phyloP scores from a whole-genome alignment of 2,113 vertebrate genomes.

The Hiodon alosoides region DNA sequence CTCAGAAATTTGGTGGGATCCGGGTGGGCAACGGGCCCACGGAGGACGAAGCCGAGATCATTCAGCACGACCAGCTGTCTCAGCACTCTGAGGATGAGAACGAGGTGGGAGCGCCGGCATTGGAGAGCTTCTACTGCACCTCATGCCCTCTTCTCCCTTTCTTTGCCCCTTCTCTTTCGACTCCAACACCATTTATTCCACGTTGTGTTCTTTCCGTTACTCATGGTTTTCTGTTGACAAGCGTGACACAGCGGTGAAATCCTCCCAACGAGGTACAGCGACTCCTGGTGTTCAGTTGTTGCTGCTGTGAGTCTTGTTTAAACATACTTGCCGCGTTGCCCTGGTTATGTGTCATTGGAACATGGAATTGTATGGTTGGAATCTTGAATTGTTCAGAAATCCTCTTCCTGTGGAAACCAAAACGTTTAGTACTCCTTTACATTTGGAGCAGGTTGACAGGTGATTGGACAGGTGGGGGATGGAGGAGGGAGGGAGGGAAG shows the following conservation, averaged over 20 bases:
- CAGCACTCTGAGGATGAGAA: constrained; percentile 87
- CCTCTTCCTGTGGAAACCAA: constrained; percentile 21
- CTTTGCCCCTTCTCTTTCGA: not conserved
- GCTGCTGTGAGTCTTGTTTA: not conserved
- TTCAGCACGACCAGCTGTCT: constrained; percentile 93
- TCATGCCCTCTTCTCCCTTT: not conserved
- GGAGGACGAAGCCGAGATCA: constrained; percentile 96
- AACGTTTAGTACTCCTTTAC: not conserved
- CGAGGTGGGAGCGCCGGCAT: constrained; percentile 72
- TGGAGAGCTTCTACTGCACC: not conserved
- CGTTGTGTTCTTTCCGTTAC: not conserved
- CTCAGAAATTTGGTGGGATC: constrained; percentile 91
- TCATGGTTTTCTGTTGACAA: not conserved
- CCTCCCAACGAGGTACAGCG: not conserved
- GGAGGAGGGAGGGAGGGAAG: not conserved
- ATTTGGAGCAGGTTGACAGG: too few species aligned
- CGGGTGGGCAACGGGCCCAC: constrained; percentile 96
- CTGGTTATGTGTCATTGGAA: not conserved
- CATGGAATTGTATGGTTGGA: constrained; percentile 2
- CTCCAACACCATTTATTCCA: not conserved
- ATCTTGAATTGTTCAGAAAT: constrained; percentile 48
- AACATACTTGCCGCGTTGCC: not conserved
- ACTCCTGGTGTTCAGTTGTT: not conserved
- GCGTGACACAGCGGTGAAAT: not conserved
- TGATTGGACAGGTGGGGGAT: not conserved